These are phyloP conservation scores for Pycnomerus fuliginosus DNA, from an alignment of 2,888 invertebrate genomes.

Conservation along the genomic window DNA sequence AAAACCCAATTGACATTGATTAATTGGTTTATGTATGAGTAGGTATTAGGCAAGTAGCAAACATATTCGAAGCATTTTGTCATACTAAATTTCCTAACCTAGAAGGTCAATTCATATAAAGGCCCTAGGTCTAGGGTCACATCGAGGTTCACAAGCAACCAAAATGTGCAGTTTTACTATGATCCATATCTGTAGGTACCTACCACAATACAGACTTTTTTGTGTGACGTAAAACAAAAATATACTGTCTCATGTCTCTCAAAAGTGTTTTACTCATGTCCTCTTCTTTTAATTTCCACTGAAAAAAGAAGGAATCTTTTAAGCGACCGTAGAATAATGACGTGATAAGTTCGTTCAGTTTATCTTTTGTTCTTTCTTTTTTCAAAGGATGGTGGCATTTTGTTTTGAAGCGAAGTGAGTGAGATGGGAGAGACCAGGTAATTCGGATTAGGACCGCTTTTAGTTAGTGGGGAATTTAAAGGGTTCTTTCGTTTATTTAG, in stretches of 20 bases:
- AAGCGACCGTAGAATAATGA: constrained; percentile 28
- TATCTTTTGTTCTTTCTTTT: constrained; percentile 22
- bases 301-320: constrained; percentile 19
- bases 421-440: constrained; percentile 26
- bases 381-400: no score
- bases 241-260: constrained; percentile 12
- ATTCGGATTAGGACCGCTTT: constrained; percentile 39
- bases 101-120: no score
- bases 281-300: constrained; percentile 19
- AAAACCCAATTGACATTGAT: no score
- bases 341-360: constrained; percentile 32
- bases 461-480: constrained; percentile 42
- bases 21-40: no score
- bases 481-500: constrained; percentile 40
- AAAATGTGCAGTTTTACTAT: no score
- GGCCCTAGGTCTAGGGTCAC: no score
- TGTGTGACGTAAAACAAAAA: constrained; percentile 21
- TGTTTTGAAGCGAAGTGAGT: neutral
- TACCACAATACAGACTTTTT: no score
- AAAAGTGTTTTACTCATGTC: constrained; percentile 22
- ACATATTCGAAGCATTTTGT: no score
- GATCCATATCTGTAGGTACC: no score
- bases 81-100: no score
- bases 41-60: no score
- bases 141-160: no score